phyloP scores from a whole-genome alignment of 1,140 invertebrate species.

The Daktulosphaira vitifoliae region DNA sequence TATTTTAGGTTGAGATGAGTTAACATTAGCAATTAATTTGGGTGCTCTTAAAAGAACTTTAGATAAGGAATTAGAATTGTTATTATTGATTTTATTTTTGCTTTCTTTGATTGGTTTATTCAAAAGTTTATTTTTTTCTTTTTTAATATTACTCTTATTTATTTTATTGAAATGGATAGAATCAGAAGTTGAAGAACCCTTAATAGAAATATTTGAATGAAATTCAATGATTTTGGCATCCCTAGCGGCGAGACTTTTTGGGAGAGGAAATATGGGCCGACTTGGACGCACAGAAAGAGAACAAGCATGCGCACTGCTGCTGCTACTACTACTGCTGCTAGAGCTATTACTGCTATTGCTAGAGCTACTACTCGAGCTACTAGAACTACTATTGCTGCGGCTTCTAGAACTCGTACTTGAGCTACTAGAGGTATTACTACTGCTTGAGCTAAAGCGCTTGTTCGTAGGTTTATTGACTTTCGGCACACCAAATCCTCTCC shows the following conservation, averaged over 20 bases:
- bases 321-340: constrained; percentile 24
- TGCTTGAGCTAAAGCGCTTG: constrained; percentile 37
- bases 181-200: not conserved
- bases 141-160: constrained; percentile 2
- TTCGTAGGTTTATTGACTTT: constrained; percentile 37
- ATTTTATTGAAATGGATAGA: not conserved
- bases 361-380: constrained; percentile 39
- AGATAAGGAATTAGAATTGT: constrained; percentile 41
- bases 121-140: not conserved
- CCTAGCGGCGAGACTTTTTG: constrained; percentile 33
- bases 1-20: constrained; percentile 25
- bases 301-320: constrained; percentile 1
- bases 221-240: constrained; percentile 11
- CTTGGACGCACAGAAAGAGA: constrained; percentile 30
- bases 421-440: constrained; percentile 36
- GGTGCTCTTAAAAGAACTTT: constrained; percentile 28
- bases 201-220: constrained; percentile 13
- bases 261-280: constrained; percentile 34
- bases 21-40: constrained; percentile 23
- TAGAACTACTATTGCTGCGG: constrained; percentile 37
- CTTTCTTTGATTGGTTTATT: not conserved
- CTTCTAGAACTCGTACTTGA: constrained; percentile 40
- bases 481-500: constrained; percentile 39
- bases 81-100: constrained; percentile 23
- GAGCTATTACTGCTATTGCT: constrained; percentile 32